phyloP scores from a whole-genome alignment of 2,797 vertebrate genomes.

The Alectoris magna region DNA sequence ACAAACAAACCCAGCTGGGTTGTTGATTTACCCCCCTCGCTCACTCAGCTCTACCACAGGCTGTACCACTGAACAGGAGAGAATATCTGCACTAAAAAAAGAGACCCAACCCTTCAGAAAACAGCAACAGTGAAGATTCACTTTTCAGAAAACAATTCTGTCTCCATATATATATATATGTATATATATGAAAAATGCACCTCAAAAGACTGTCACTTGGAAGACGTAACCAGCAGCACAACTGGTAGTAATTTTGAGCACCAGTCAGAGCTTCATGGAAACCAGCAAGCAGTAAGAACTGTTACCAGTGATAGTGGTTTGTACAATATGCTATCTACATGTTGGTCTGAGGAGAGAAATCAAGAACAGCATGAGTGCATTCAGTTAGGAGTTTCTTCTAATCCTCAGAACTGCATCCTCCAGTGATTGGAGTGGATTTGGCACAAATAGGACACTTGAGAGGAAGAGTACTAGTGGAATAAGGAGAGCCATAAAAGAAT shows the following conservation, averaged over 20 bases:
- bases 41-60: not conserved
- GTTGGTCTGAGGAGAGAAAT: not conserved
- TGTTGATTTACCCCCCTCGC: not conserved
- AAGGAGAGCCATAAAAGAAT: not conserved
- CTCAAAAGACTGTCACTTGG: not conserved
- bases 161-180: too few relatives aligned
- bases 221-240: not conserved
- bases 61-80: not conserved
- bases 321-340: not conserved
- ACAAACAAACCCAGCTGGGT: not conserved
- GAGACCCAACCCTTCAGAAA: not conserved
- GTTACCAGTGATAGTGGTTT: not conserved
- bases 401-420: not conserved
- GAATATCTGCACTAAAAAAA: not conserved
- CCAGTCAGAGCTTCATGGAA: not conserved
- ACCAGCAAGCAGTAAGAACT: not conserved
- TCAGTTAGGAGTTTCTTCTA: not conserved
- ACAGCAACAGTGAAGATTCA: not conserved
- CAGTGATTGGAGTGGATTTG: not conserved
- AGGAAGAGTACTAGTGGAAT: not conserved
- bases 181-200: too few relatives aligned
- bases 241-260: not conserved
- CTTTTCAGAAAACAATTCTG: not conserved
- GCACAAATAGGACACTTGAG: not conserved
- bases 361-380: not conserved